Evolutionary conservation across 2,797 vertebrate species (phyloP).

Genomic region (Spondyliosoma cantharus): DNA sequence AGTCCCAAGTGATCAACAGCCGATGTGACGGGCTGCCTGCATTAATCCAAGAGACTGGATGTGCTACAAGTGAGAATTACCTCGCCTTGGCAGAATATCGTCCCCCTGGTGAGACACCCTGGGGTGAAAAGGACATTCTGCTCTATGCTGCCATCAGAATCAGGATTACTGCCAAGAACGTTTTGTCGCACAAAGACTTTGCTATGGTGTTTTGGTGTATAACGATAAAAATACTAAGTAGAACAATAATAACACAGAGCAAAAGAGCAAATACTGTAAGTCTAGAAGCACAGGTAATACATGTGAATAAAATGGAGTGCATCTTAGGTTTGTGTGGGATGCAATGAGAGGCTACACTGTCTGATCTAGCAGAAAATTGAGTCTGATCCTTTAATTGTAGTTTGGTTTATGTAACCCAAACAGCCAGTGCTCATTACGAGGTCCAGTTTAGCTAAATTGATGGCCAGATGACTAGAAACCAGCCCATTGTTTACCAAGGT

Average conservation of each 20-base stretch:
- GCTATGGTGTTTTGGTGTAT: too few relatives aligned
- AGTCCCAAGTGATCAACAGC: conserved; percentile 29
- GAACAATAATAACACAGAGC: too few relatives aligned
- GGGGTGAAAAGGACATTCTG: conserved; percentile 48
- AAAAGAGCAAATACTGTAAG: too few relatives aligned
- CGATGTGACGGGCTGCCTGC: conserved; percentile 30
- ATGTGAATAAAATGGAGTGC: conserved; percentile 31
- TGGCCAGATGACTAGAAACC: conserved; percentile 58
- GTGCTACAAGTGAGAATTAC: conserved; percentile 47
- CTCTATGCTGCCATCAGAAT: conserved; percentile 16
- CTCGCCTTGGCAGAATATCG: conserved; percentile 39
- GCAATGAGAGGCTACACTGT: conserved; percentile 26
- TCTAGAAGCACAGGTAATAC: too few relatives aligned
- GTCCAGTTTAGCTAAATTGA: conserved; percentile 23
- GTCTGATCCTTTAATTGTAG: conserved; percentile 49
- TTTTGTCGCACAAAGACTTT: too few relatives aligned
- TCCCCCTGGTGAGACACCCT: conserved; percentile 40
- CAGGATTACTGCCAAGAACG: too few relatives aligned
- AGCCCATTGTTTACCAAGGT: conserved; percentile 55
- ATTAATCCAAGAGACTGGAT: conserved; percentile 45
- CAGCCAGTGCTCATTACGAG: conserved; percentile 60
- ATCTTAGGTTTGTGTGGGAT: conserved; percentile 37
- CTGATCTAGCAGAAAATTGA: conserved; percentile 43
- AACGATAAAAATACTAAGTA: too few relatives aligned
- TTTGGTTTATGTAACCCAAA: conserved; percentile 37